Percentiles rank a stretch among this genome's conserved stretches.
These are phyloP conservation scores for Melanotaenia parkinsoni DNA, from an alignment of 2,797 vertebrate species.

Conservation along the genomic window DNA sequence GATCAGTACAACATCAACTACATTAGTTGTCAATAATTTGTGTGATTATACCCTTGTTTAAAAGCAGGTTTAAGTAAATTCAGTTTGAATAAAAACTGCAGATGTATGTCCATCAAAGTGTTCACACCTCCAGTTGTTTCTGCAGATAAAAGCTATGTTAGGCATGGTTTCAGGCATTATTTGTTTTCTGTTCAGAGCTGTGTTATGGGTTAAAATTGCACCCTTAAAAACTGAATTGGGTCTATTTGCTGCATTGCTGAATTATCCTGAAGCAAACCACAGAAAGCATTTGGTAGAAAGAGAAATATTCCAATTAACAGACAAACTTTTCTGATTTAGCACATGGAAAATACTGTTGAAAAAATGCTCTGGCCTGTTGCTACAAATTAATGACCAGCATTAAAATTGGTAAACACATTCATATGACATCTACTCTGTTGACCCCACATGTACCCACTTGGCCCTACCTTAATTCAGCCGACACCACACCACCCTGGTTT, in stretches of 20 bases:
- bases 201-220: constrained; percentile 75
- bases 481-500: too few species aligned
- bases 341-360: constrained; percentile 32
- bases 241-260: constrained; percentile 69
- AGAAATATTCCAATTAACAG: constrained; percentile 53
- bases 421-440: not conserved
- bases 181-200: constrained; percentile 69
- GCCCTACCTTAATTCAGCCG: too few species aligned
- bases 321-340: constrained; percentile 43
- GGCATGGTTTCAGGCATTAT: constrained; percentile 65
- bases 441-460: too few species aligned
- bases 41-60: not conserved
- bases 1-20: not conserved
- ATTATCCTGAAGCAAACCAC: constrained; percentile 57
- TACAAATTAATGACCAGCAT: not conserved
- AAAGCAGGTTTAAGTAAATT: not conserved
- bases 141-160: constrained; percentile 43
- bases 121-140: constrained; percentile 16
- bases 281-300: constrained; percentile 35
- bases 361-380: not conserved
- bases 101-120: not conserved
- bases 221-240: constrained; percentile 80
- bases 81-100: not conserved
- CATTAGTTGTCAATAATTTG: not conserved
- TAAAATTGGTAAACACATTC: not conserved